Percentiles rank a stretch among this genome's conserved stretches.
Evolutionary conservation across 2,888 invertebrate genomes (phyloP).

Genomic region (Neoitamus cyanurus): DNA sequence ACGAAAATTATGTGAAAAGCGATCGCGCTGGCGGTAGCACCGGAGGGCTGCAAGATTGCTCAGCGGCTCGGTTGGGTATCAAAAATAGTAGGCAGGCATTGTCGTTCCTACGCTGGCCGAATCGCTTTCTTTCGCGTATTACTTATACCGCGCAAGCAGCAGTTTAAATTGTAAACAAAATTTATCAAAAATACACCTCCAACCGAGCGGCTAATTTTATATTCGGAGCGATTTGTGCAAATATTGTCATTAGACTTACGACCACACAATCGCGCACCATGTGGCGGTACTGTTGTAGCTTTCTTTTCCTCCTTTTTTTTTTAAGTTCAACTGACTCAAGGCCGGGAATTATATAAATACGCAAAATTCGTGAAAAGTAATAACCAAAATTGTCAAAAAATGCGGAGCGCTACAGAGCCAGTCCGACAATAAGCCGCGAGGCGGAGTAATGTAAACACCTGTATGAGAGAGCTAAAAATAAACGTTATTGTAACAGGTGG

Average conservation of each 20-base stretch:
- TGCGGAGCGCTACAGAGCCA: background rate
- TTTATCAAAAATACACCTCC: conserved; percentile 41
- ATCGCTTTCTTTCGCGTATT: background rate
- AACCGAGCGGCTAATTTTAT: conserved; percentile 15
- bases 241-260: conserved; percentile 34
- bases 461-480: conserved; percentile 40
- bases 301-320: conserved; percentile 12
- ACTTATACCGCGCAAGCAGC: background rate
- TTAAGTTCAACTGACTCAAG: conserved; percentile 4
- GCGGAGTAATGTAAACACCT: conserved; percentile 41
- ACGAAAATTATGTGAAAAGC: background rate
- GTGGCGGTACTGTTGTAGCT: background rate
- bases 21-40: background rate
- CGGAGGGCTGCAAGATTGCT: background rate
- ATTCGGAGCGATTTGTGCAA: background rate
- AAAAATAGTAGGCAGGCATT: background rate
- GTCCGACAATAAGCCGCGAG: background rate
- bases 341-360: conserved; percentile 27
- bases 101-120: background rate
- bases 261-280: conserved; percentile 13
- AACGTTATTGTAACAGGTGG: conserved; percentile 51
- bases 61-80: background rate
- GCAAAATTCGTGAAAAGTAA: background rate
- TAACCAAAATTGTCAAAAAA: conserved; percentile 7
- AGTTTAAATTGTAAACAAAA: conserved; percentile 38